Conservation (phyloP, 2,113 vertebrate species). For the Origma solitaria region DNA sequence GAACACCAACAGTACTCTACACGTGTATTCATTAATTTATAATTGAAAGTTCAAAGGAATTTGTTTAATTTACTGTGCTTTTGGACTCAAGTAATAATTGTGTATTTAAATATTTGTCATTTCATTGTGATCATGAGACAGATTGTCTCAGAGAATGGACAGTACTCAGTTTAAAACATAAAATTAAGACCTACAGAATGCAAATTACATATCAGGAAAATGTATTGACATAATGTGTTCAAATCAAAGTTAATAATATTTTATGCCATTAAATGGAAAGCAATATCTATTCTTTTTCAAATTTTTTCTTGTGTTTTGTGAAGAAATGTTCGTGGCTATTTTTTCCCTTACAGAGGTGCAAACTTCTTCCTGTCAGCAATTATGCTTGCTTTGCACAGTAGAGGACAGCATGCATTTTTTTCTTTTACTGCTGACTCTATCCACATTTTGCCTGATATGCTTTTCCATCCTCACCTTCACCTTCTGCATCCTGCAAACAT, state of each 20-base stretch:
- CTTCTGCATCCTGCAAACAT: background rate
- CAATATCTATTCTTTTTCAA: background rate
- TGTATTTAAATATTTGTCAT: background rate
- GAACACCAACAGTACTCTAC: background rate
- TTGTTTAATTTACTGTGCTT: background rate
- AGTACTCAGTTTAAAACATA: background rate
- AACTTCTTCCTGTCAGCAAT: background rate
- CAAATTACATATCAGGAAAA: background rate
- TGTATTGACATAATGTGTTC: background rate
- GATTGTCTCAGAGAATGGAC: background rate
- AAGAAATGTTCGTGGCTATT: background rate
- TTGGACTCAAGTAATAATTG: background rate
- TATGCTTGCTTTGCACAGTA: conserved; percentile 33
- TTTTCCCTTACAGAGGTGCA: background rate
- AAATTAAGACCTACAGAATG: background rate
- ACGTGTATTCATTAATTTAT: background rate
- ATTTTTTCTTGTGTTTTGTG: background rate
- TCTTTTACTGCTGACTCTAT: conserved; percentile 43
- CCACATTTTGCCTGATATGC: conserved; percentile 19
- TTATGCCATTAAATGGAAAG: background rate
- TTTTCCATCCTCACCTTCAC: conserved; percentile 43
- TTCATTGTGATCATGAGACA: background rate
- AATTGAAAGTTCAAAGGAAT: background rate
- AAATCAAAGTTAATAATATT: background rate
- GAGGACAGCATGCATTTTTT: conserved; percentile 30